Evolutionary conservation across 2,888 invertebrate genomes (phyloP), one percentile per base, ranked within the genome.

Genomic region (Pyrocoelia pectoralis): DNA sequence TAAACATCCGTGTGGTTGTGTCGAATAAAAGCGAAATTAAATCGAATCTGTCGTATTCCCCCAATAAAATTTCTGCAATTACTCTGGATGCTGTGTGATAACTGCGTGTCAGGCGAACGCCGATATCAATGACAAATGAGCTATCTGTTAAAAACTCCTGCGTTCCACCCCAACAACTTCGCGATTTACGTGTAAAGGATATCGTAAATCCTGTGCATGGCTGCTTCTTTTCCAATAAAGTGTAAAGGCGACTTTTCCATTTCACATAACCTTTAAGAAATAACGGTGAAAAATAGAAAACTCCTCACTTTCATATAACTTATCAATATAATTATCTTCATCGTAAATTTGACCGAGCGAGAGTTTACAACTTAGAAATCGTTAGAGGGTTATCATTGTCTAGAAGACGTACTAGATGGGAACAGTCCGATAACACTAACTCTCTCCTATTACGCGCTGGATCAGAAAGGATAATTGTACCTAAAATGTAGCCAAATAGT

Each of bases 131-230:
- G 77, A 77, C 76, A 76, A 76, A 78, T 75, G 77, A 77, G 76
- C 76, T 76, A 78, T 77, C 77, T 75, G 76, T 77, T 77, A 77
- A 78, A 79, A 79, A 78, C 75, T 77, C 73, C 77, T 74, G 75
- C 76, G 76, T 77, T 76, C 75, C 76, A 69, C 72, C 70, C 77
- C 76, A 76, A 74, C 76, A 78, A 77, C 74, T 77, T 74, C 65
- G 72, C 71, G 76, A 78, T 78, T 79, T 77, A 78, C 75, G 76
- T 72, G 71, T 73, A 72, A 72, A 74, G 76, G 77, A 77, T 77
- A 77, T 71, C 77, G 76, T 79, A 78, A 78, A 79, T 78, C 76
- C 72, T 68, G 68, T 73, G 74, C 73, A 74, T 72, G 70, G 70
- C 72, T 70, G 72, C 70, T 74, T 73, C 75, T 74, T 73, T 76